phyloP scores from a whole-genome alignment of 1,140 invertebrate genomes.

The Teleogryllus occipitalis region DNA sequence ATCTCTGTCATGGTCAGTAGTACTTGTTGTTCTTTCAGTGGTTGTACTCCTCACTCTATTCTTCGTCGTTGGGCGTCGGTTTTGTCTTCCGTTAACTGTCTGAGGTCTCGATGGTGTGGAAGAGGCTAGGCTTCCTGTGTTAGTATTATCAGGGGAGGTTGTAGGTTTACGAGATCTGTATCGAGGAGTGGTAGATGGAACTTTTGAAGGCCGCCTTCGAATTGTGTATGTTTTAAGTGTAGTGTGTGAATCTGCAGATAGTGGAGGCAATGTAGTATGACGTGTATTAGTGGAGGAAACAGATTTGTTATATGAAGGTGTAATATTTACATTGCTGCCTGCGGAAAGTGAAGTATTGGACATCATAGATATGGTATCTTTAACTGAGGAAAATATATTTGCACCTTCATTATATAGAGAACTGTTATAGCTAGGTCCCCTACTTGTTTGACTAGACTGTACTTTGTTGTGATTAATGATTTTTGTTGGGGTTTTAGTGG shows the following conservation, averaged over 20 bases:
- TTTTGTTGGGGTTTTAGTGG: neutral
- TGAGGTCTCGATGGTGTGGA: neutral
- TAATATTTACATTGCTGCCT: neutral
- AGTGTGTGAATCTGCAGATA: neutral
- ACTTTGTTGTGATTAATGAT: neutral
- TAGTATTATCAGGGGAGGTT: no score
- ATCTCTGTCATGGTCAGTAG: conserved; percentile 8
- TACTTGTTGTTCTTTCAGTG: neutral
- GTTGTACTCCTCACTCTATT: neutral
- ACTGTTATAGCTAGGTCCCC: neutral
- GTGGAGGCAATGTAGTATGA: neutral
- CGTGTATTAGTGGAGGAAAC: neutral
- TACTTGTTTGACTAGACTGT: neutral
- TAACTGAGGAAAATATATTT: neutral
- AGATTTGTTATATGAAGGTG: neutral
- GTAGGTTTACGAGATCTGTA: neutral
- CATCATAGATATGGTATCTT: neutral
- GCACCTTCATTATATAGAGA: neutral
- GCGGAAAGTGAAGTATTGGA: neutral
- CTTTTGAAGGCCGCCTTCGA: neutral
- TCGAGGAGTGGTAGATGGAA: neutral
- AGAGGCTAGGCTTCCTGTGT: neutral
- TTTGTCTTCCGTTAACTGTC: neutral
- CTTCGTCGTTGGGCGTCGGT: neutral
- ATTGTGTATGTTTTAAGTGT: conserved; percentile 12